These are phyloP conservation scores for Epinephelus awoara DNA, from an alignment of 2,797 vertebrate genomes.

Conservation along the genomic window DNA sequence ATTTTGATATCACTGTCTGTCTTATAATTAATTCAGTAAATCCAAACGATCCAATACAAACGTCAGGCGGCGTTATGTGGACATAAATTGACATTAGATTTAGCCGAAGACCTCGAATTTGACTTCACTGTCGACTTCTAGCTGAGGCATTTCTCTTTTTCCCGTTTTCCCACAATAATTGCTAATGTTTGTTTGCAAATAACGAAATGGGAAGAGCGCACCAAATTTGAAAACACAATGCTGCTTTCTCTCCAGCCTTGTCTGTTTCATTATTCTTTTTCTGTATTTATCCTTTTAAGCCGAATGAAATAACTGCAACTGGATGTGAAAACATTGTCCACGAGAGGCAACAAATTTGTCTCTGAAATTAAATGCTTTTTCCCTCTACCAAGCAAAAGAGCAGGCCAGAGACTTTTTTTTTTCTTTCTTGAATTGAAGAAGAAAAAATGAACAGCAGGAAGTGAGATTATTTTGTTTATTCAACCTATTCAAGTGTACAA, in stretches of 20 bases:
- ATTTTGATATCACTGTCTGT: slow-evolving; percentile 63
- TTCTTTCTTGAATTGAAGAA: slow-evolving; percentile 32
- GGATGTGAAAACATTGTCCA: slow-evolving; percentile 75
- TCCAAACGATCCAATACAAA: slow-evolving; percentile 42
- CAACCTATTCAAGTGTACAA: slow-evolving; percentile 36
- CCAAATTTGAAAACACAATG: slow-evolving; percentile 59
- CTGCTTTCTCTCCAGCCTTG: slow-evolving; percentile 45
- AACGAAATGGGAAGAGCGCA: slow-evolving; percentile 54
- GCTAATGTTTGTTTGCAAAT: slow-evolving; percentile 44
- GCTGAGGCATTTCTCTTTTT: slow-evolving; percentile 19
- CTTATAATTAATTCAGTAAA: slow-evolving; percentile 65
- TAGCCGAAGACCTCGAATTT: slow-evolving; percentile 10
- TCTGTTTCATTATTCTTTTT: slow-evolving; percentile 72
- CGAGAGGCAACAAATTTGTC: slow-evolving; percentile 63
- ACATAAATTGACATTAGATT: slow-evolving; percentile 40
- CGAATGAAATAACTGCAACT: slow-evolving; percentile 71
- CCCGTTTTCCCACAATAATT: slow-evolving; percentile 32
- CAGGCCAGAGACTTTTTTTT: slow-evolving; percentile 38
- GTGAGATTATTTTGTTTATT: slow-evolving; percentile 56
- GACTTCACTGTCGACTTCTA: slow-evolving; percentile 22
- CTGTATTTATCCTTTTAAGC: slow-evolving; percentile 68
- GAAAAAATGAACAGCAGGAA: slow-evolving; percentile 40
- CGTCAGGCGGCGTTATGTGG: slow-evolving; percentile 21
- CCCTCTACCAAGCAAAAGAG: slow-evolving; percentile 46
- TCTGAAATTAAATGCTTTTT: slow-evolving; percentile 70